Evolutionary conservation across 2,113 vertebrate species (phyloP), one percentile per base, ranked within the genome.

Genomic region (Aspidoscelis tigris): DNA sequence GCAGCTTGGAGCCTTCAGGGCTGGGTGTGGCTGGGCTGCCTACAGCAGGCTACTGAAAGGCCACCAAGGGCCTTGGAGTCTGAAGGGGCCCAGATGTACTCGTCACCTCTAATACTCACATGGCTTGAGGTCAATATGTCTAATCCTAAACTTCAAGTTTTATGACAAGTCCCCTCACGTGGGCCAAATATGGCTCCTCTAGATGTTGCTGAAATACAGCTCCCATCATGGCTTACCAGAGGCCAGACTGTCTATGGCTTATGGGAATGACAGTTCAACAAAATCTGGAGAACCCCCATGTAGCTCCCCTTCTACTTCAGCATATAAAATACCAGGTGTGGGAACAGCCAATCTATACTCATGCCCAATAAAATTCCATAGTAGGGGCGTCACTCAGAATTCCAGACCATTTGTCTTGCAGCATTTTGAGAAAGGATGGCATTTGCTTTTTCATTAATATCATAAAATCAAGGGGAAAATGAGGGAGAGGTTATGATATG

Each of bases 391-490:
- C 18, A 68, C 66, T 41, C 20, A 18, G 41, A 82, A 70, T n/a
- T 76, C 76, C 82, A 80, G 43, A 69, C 10, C 5, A 16, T 61
- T 68, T 16, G 7, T 41, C 69, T 53, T 33, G 3, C 83, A 20
- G 20, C 9, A 8, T 50, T 39, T 82, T 44, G 47, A 44, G 53
- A 86, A 61, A 16, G 33, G 5, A 14, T 72, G 21, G 22, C 66
- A 61, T 76, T 72, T 21, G 8, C 81, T 65, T n/a, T 65, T 70
- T 8, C 55, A 26, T 74, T 64, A 70, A 78, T 24, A 61, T 82
- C 64, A 89, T 68, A 90, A 80, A 83, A 61, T 41, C 83, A 79
- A 89, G 2, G 6, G 22, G 88, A 33, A 80, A 43, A 33, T 3
- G 12, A 7, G 39, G 78, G 21, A 70, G 68, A 14, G 69, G 10